Conservation (phyloP, 2,888 invertebrate genomes). For the Drosophila prostipennis region DNA sequence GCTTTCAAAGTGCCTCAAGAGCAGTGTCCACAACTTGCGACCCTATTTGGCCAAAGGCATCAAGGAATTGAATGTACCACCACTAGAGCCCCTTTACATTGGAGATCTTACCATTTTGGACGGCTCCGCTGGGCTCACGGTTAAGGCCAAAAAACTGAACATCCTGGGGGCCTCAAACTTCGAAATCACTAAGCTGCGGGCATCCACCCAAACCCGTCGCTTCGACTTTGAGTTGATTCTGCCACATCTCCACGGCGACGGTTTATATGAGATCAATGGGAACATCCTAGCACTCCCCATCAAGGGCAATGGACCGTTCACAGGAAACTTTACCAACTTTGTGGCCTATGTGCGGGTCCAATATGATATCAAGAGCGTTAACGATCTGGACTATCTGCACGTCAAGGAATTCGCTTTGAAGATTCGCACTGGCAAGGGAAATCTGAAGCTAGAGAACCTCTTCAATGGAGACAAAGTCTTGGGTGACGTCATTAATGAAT, state of each 20-base stretch:
- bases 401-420: constrained; percentile 88
- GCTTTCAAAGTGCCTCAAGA: constrained; percentile 87
- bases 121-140: constrained; percentile 76
- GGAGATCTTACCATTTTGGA: constrained; percentile 89
- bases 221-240: constrained; percentile 86
- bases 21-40: constrained; percentile 87
- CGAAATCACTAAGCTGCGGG: constrained; percentile 85
- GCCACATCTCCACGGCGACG: constrained; percentile 87
- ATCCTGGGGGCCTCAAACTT: constrained; percentile 88
- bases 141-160: constrained; percentile 86
- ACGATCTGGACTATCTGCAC: constrained; percentile 86
- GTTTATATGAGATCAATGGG: constrained; percentile 89
- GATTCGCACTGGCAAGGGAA: constrained; percentile 88
- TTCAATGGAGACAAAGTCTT: constrained; percentile 90
- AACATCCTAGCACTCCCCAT: constrained; percentile 90
- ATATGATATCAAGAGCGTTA: constrained; percentile 86
- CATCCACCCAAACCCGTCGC: constrained; percentile 82
- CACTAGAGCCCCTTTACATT: constrained; percentile 89
- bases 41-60: constrained; percentile 88
- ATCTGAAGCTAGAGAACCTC: constrained; percentile 89
- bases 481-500: constrained; percentile 89
- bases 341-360: constrained; percentile 86
- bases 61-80: constrained; percentile 88
- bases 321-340: constrained; percentile 89
- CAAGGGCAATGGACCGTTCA: constrained; percentile 88